Percentiles rank a stretch among this genome's conserved stretches.
Conservation (phyloP, 2,113 vertebrate species). For the Tapirus terrestris region DNA sequence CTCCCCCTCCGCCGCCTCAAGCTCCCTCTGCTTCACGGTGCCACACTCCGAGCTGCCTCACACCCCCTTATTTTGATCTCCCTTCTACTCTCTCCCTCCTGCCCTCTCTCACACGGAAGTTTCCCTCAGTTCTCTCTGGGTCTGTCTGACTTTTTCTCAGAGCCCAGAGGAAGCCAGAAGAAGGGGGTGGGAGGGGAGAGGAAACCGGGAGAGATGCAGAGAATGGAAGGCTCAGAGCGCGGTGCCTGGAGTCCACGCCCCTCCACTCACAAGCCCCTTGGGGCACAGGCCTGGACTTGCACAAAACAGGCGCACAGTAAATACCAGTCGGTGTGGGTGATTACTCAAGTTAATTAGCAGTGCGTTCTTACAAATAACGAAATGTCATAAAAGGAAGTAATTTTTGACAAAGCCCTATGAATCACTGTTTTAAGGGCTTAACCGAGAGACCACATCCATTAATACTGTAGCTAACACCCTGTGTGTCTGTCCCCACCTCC, state of each 20-base stretch:
- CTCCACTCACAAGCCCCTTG: rapidly evolving
- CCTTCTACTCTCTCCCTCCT: background rate
- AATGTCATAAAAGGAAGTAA: background rate
- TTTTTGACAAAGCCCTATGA: background rate
- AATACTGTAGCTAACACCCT: background rate
- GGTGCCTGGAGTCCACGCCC: background rate
- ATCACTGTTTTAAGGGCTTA: background rate
- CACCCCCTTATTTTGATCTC: rapidly evolving
- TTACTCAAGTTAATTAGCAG: background rate
- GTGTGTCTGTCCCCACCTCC: background rate
- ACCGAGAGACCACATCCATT: background rate
- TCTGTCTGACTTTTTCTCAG: background rate
- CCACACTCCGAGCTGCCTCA: background rate
- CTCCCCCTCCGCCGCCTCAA: background rate
- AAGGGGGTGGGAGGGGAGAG: background rate
- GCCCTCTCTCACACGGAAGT: background rate
- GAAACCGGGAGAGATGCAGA: background rate
- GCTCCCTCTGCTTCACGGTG: background rate
- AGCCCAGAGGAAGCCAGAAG: background rate
- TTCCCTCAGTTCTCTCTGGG: background rate
- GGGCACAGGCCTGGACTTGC: background rate
- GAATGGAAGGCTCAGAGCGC: background rate
- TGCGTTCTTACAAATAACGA: background rate
- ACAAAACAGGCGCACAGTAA: background rate
- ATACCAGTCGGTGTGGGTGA: too few species aligned